Percentiles rank a stretch among this genome's conserved stretches.
Conservation (phyloP, 1,140 invertebrate species). For the Elysia chlorotica region DNA sequence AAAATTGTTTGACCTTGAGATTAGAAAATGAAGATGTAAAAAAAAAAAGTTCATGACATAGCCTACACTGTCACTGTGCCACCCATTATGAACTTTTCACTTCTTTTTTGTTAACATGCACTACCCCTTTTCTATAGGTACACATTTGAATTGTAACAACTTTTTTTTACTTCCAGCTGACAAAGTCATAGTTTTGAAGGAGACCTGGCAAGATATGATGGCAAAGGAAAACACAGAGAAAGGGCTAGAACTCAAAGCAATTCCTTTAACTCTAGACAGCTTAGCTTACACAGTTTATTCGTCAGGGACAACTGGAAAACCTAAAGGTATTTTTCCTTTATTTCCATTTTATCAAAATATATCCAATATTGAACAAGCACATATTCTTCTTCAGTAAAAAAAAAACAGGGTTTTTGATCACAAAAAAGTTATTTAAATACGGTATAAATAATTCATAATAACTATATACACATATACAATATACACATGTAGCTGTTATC, state of each 20-base stretch:
- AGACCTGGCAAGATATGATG: conserved; percentile 45
- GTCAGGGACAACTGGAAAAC: conserved; percentile 67
- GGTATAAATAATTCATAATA: neutral
- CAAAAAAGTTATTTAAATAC: neutral
- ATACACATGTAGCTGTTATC: neutral
- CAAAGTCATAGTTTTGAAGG: conserved; percentile 32
- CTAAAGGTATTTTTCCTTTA: conserved; percentile 61
- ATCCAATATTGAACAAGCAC: neutral
- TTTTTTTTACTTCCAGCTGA: no score
- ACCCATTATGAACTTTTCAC: no score
- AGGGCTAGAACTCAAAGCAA: conserved; percentile 2
- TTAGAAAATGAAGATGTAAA: no score
- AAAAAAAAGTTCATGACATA: no score
- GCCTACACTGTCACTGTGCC: no score
- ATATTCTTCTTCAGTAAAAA: neutral
- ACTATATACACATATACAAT: neutral
- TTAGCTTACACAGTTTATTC: conserved; percentile 65
- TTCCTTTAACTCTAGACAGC: conserved; percentile 49
- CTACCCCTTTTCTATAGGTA: no score
- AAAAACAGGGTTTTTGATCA: no score
- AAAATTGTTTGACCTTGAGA: no score
- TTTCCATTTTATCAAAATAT: no score
- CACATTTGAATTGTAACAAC: no score
- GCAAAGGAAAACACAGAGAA: conserved; percentile 25
- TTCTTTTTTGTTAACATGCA: no score